A percentile compares a stretch with the other conserved stretches of the same genome.
Conservation (phyloP, 2,888 invertebrate genomes). For the Anagyrus pseudococci region DNA sequence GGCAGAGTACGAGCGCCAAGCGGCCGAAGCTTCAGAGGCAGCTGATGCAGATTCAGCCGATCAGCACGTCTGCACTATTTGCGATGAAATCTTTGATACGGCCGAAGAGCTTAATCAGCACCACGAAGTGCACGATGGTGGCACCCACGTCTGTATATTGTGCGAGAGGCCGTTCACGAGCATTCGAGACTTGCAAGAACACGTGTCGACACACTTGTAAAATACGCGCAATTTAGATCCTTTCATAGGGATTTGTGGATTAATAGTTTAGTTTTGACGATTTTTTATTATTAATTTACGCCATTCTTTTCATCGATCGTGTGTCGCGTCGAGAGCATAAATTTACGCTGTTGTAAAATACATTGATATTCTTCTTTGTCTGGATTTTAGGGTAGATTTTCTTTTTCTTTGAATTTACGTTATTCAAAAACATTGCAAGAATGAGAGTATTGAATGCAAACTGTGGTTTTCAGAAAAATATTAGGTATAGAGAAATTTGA, state of each 20-base stretch:
- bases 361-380: too few species aligned
- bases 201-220: slow-evolving; percentile 55
- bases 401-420: too few species aligned
- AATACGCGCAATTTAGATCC: not conserved
- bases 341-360: too few species aligned
- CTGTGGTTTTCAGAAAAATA: not conserved
- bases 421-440: too few species aligned
- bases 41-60: slow-evolving; percentile 18
- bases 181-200: slow-evolving; percentile 52
- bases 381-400: too few species aligned
- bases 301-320: too few species aligned
- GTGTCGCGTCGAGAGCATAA: too few species aligned
- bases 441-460: not conserved
- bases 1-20: not conserved
- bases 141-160: slow-evolving; percentile 52
- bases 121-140: slow-evolving; percentile 52
- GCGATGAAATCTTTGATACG: slow-evolving; percentile 50
- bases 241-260: too few species aligned
- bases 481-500: not conserved
- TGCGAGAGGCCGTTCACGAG: slow-evolving; percentile 55
- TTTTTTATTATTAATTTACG: too few species aligned
- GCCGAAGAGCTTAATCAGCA: slow-evolving; percentile 52
- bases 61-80: slow-evolving; percentile 52
- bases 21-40: slow-evolving; percentile 3
- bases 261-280: too few species aligned